Evolutionary conservation across 2,797 vertebrate species (phyloP), one percentile per base, ranked within the genome.

Genomic region (Morelia viridis): DNA sequence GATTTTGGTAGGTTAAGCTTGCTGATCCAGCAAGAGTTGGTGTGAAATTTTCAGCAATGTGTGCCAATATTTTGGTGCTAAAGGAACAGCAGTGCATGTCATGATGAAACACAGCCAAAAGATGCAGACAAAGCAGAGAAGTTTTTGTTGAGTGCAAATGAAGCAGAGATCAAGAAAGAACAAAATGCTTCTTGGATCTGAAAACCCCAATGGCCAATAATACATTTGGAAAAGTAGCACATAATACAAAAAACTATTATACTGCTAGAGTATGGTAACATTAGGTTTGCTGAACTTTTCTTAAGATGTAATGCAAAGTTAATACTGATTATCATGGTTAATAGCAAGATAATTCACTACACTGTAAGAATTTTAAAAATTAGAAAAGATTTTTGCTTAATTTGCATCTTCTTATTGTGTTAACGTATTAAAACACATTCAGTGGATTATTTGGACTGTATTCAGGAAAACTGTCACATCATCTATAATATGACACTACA

Each of bases 1-100:
- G 98, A 98, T 98, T 98, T 98, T 97, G 96, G 98, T 98, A 97
- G 98, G 98, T 98, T 98, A 98, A 98, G 98, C 98, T 98, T 98
- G 98, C 98, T 98, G 98, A 98, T 98, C 98, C 98, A 98, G 98
- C 98, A 98, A 98, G 98, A 97, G 98, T 97, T 97, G 97, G 98
- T 98, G 97, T 98, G 97, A 98, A 98, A 98, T 98, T 98, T 98
- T 96, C 97, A 97, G 97, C 86, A 96, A 89, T 92, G 97, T 94
- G 96, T 98, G 98, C 98, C 98, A 98, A 98, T 97, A 97, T 97
- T 97, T 98, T 97, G 97, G 98, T 96, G 97, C 97, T 97, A 97
- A 97, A 98, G 97, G 98, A 98, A 98, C 98, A 98, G 98, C 98
- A 98, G 98, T 97, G 98, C 97, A 97, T 98, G 98, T 98, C 97